A percentile compares a stretch with the other conserved stretches of the same genome.
phyloP scores from a whole-genome alignment of 2,113 vertebrate genomes.

The Seriola aureovittata region DNA sequence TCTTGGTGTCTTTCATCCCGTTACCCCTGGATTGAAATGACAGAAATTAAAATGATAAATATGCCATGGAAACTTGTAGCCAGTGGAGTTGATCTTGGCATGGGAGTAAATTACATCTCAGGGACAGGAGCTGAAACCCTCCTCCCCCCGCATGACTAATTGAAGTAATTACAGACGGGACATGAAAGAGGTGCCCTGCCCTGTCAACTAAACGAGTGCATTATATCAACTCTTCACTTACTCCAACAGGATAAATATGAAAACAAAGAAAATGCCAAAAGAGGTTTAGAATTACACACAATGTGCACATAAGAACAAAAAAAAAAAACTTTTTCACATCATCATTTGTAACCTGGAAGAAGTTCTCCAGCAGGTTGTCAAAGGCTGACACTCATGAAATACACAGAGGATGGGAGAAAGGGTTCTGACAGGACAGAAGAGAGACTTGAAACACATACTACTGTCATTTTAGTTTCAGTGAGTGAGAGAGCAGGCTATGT shows the following conservation, averaged over 20 bases:
- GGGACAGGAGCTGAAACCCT: conserved; percentile 54
- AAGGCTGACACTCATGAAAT: neutral
- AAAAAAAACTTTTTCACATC: conserved; percentile 3
- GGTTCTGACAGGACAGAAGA: neutral
- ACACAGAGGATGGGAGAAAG: conserved; percentile 6
- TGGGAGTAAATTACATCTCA: conserved; percentile 52
- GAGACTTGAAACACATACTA: neutral
- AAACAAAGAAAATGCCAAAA: conserved; percentile 18
- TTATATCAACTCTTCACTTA: conserved; percentile 46
- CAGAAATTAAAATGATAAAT: conserved; percentile 45
- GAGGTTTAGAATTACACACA: conserved; percentile 2
- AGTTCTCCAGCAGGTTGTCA: conserved; percentile 1
- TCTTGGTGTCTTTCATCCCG: conserved; percentile 23
- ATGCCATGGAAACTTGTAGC: conserved; percentile 12
- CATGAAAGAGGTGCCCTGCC: conserved; percentile 63
- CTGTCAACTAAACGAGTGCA: conserved; percentile 38
- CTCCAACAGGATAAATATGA: conserved; percentile 21
- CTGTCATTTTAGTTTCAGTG: neutral
- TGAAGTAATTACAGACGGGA: conserved; percentile 66
- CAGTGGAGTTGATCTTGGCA: conserved; percentile 45
- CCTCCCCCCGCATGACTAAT: conserved; percentile 53
- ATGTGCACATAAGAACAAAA: neutral
- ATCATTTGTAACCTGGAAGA: neutral
- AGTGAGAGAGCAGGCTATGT: neutral
- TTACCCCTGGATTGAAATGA: conserved; percentile 10